phyloP scores from a whole-genome alignment of 2,113 vertebrate genomes.

The Parus major region DNA sequence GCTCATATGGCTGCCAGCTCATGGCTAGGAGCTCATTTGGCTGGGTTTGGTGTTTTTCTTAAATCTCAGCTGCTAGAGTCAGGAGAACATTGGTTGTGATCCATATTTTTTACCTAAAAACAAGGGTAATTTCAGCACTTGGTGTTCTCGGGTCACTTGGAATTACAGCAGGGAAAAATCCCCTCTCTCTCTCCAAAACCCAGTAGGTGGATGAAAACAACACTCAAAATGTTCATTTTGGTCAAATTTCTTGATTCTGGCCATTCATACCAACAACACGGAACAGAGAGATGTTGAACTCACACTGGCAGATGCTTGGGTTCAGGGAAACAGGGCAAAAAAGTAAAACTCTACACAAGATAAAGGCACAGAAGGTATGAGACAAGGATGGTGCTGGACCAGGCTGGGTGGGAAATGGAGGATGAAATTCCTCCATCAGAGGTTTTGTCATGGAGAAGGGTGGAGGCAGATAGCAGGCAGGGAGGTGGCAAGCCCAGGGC shows the following conservation, averaged over 20 bases:
- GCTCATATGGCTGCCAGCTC: background rate
- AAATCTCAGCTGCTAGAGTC: background rate
- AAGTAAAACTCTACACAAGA: background rate
- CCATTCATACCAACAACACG: accelerated
- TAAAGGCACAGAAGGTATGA: accelerated
- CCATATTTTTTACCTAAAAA: background rate
- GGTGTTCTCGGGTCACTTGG: background rate
- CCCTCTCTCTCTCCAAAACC: background rate
- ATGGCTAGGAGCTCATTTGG: background rate
- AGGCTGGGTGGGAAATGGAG: background rate
- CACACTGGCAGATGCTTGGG: background rate
- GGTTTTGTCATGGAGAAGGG: background rate
- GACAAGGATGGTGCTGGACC: background rate
- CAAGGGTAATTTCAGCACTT: background rate
- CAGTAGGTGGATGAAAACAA: background rate
- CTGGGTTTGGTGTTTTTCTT: background rate
- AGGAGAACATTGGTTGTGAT: background rate
- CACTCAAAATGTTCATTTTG: background rate
- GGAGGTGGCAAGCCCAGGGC: background rate
- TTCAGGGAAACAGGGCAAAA: background rate
- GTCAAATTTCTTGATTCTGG: background rate
- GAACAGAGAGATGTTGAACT: background rate
- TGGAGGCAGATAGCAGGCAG: background rate
- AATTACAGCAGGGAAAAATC: background rate
- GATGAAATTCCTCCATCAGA: background rate